These are phyloP conservation scores for Ylistrum balloti DNA, from an alignment of 1,140 invertebrate species.

Conservation along the genomic window DNA sequence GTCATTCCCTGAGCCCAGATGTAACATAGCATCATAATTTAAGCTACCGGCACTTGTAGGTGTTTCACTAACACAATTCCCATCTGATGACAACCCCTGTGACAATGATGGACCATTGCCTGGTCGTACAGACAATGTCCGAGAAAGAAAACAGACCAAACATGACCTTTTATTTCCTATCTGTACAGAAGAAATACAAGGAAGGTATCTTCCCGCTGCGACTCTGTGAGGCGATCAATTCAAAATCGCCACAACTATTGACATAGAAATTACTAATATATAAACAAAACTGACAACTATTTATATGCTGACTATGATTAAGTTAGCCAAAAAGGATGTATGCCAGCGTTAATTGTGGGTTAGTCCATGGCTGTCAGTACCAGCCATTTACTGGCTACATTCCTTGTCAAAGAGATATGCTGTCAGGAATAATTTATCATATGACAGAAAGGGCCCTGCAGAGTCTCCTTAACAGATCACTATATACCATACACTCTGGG, in stretches of 20 bases:
- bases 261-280: not conserved
- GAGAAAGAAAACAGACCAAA: not conserved
- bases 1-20: too few relatives aligned
- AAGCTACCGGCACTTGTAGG: too few relatives aligned
- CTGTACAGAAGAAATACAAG: not conserved
- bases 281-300: constrained; percentile 8
- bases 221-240: constrained; percentile 14
- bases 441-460: too few relatives aligned
- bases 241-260: not conserved
- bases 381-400: not conserved
- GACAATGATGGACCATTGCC: too few relatives aligned
- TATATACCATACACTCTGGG: too few relatives aligned
- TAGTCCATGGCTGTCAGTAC: not conserved
- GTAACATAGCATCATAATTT: too few relatives aligned
- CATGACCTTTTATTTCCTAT: not conserved
- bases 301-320: constrained; percentile 22
- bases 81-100: too few relatives aligned
- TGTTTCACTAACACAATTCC: too few relatives aligned
- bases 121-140: not conserved
- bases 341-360: constrained; percentile 1
- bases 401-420: not conserved
- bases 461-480: too few relatives aligned
- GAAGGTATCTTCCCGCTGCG: not conserved
- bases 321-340: not conserved
- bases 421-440: not conserved